Evolutionary conservation across 2,113 vertebrate species (phyloP).

Genomic region (Campylomormyrus tamandua): DNA sequence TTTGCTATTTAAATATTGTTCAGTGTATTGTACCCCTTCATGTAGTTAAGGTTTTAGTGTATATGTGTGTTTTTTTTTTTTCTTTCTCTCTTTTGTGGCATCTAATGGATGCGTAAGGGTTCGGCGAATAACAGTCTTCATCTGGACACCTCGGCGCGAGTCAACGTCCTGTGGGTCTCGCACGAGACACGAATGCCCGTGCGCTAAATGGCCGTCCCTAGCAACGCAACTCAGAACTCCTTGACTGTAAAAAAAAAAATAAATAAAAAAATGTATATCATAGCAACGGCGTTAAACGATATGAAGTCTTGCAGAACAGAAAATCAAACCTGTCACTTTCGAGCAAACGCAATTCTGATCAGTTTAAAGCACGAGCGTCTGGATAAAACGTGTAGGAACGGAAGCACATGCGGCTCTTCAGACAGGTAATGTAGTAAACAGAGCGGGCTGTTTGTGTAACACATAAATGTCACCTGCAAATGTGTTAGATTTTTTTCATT

Average conservation of each 20-base stretch:
- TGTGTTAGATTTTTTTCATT: background rate
- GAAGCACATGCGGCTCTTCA: background rate
- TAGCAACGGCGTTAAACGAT: background rate
- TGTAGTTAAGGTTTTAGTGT: no score
- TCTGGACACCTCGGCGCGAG: background rate
- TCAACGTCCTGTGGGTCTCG: background rate
- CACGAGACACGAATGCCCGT: background rate
- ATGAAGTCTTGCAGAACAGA: background rate
- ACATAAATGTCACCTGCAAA: background rate
- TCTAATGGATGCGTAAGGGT: background rate
- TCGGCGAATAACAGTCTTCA: background rate
- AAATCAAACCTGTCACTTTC: background rate
- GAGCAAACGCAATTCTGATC: background rate
- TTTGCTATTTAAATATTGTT: no score
- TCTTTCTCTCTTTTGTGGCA: slow-evolving; percentile 25
- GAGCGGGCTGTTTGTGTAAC: background rate
- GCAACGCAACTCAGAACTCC: background rate
- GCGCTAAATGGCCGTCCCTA: background rate
- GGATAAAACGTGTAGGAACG: no score
- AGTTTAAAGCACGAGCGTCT: background rate
- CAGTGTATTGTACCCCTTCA: no score
- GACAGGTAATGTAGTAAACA: background rate
- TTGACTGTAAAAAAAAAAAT: background rate
- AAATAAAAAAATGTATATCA: background rate
- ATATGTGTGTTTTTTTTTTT: no score